Base-by-base conservation (phyloP, 37 sponge, comb jelly and placozoan genomes). In the Halichondria panicea region DNA sequence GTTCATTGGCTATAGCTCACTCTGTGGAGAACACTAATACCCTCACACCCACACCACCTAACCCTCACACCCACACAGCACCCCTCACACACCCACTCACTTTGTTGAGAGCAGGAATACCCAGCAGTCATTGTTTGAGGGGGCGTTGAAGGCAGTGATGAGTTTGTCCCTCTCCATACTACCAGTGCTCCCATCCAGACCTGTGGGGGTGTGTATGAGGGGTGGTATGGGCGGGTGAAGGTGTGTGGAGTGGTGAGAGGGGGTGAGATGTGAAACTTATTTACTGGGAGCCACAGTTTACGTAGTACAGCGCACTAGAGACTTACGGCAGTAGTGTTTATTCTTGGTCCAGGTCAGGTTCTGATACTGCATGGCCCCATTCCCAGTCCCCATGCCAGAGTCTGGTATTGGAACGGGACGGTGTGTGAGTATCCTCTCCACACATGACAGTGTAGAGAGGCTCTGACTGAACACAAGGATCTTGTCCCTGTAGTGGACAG, bases 401-500 rank as follows among this genome's bases (percentile, higher is more conserved):
- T 60, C 39, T 1, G 87, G 81, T 68, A 87, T 54, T 24, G 84
- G 93, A 65, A 96, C 67, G 48, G 24, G 53, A 18, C 77, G 59
- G 38, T 70, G 57, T 9, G 76, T 31, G 43, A 98, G 84, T 34
- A 93, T 69, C 53, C 73, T 84, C 71, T 98, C 99, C 43, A 98
- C 63, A 45, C 79, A 74, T 1, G 90, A 79, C 41, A 98, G 84
- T 4, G 95, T 90, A 0, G 81, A 34, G n/a, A 98, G 85, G 52
- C 89, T 92, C 55, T 98, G 99, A 76, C 99, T 96, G 76, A 90
- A 96, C 4, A 96, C 67, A 8, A 96, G 83, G 24, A 98, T 39
- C 71, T 83, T 87, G 62, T 98, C 99, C 8, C 99, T 94, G 40
- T 80, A 9, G 25, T 79, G 70, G 8, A 98, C 94, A 12, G 89